These are phyloP conservation scores for Drosophila anomalipes DNA, from an alignment of 2,888 invertebrate species.

Conservation along the genomic window DNA sequence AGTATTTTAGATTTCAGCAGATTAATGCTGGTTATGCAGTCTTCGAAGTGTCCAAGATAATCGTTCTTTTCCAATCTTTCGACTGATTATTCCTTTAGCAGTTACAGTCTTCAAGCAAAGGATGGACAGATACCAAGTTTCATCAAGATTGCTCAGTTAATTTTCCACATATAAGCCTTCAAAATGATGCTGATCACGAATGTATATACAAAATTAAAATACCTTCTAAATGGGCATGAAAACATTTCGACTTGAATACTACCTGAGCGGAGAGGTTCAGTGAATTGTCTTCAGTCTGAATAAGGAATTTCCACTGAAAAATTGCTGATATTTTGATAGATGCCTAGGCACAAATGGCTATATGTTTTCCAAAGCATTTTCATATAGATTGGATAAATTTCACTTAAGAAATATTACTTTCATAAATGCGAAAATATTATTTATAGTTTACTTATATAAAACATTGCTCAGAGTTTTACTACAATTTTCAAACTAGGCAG, in stretches of 20 bases:
- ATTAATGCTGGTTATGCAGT: background rate
- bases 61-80: background rate
- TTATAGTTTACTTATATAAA: background rate
- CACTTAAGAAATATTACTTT: no score
- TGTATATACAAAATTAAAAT: background rate
- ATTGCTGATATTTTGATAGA: background rate
- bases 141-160: background rate
- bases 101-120: background rate
- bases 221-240: background rate
- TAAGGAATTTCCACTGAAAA: background rate
- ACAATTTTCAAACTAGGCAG: background rate
- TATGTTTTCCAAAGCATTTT: background rate
- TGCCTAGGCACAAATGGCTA: no score
- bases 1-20: background rate
- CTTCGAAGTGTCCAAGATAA: background rate
- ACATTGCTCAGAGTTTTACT: background rate
- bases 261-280: background rate
- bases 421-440: background rate
- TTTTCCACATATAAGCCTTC: background rate
- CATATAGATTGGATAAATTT: background rate
- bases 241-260: background rate
- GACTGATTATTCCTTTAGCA: background rate
- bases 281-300: background rate
- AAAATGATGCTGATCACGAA: background rate
- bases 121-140: background rate